A percentile compares a stretch with the other conserved stretches of the same genome.
These are phyloP conservation scores for Chesias legatella DNA, from an alignment of 2,888 invertebrate species.

Conservation along the genomic window DNA sequence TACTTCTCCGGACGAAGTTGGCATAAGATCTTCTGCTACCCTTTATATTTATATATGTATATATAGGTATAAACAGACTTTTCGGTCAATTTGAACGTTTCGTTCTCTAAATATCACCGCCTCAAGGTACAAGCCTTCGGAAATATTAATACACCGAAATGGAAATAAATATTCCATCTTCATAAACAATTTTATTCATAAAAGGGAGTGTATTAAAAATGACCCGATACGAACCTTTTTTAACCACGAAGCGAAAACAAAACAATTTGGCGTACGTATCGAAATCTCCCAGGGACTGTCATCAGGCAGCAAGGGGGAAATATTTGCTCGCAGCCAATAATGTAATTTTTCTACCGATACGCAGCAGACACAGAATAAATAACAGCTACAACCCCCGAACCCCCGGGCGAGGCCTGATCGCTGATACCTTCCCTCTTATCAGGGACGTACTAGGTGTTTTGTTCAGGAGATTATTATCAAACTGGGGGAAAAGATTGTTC, in stretches of 20 bases:
- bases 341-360: constrained; percentile 20
- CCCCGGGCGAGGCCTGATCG: constrained; percentile 4
- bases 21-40: no score
- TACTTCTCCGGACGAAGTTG: no score
- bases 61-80: no score
- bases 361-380: neutral
- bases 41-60: no score
- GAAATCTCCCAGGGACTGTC: constrained; percentile 19
- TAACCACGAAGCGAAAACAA: constrained; percentile 12
- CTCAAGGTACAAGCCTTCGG: no score
- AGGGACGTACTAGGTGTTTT: no score
- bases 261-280: constrained; percentile 18
- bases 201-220: neutral
- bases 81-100: no score
- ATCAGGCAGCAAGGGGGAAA: constrained; percentile 12
- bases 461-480: no score
- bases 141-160: no score
- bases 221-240: neutral
- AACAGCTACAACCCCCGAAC: neutral
- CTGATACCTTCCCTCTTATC: neutral
- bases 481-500: no score
- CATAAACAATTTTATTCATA: neutral
- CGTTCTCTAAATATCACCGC: no score
- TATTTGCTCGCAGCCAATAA: constrained; percentile 20
- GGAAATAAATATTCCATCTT: no score